A percentile compares a stretch with the other conserved stretches of the same genome.
Evolutionary conservation across 2,888 invertebrate genomes (phyloP).

Genomic region (Brenthis daphne): DNA sequence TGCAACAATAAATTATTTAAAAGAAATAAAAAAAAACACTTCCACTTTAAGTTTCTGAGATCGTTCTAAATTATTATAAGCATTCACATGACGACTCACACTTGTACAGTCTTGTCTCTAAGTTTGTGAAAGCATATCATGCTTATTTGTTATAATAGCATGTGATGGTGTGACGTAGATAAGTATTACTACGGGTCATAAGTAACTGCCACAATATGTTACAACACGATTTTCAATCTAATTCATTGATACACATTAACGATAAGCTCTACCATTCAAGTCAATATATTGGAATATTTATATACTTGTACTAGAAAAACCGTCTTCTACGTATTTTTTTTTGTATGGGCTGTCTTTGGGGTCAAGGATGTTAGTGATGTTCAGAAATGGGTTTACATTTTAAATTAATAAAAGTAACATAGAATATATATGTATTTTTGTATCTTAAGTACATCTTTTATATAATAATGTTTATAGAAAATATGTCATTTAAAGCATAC

Average conservation of each 20-base stretch:
- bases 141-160: too few relatives aligned
- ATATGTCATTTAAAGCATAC: conserved; percentile 17
- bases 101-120: too few relatives aligned
- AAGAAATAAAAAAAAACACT: too few relatives aligned
- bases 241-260: conserved; percentile 6
- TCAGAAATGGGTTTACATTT: background rate
- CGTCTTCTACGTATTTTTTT: background rate
- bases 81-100: too few relatives aligned
- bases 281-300: conserved; percentile 13
- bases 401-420: background rate
- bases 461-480: conserved; percentile 6
- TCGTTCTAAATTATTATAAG: too few relatives aligned
- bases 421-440: conserved; percentile 5
- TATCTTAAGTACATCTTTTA: conserved; percentile 2
- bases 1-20: conserved; percentile 1
- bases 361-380: background rate
- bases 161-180: background rate
- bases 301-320: conserved; percentile 8
- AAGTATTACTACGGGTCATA: background rate
- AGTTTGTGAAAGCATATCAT: too few relatives aligned
- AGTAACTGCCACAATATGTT: conserved; percentile 3
- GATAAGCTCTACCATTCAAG: conserved; percentile 11
- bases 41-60: too few relatives aligned
- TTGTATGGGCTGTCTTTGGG: background rate
- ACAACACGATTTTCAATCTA: conserved; percentile 7